Percentiles rank a stretch among this genome's conserved stretches.
phyloP scores from a whole-genome alignment of 1,140 invertebrate genomes.

The Rhopalosiphum maidis region DNA sequence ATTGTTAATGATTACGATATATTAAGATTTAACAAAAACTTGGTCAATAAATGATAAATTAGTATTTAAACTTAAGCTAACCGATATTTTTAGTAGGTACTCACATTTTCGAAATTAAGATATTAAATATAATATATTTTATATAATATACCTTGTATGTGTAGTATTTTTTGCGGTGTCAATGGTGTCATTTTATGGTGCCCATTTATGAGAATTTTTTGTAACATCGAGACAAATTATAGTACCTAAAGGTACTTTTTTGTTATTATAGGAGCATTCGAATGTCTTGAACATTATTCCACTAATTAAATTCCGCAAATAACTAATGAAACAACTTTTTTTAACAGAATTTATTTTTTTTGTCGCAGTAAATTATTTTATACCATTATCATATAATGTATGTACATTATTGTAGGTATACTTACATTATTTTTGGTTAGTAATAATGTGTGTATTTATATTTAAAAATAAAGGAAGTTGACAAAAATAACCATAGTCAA shows the following conservation, averaged over 20 bases:
- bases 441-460: background rate
- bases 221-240: background rate
- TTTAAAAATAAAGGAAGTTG: background rate
- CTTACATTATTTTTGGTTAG: background rate
- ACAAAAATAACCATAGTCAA: background rate
- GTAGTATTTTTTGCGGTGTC: background rate
- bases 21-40: too few relatives aligned
- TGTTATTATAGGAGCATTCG: background rate
- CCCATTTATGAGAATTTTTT: background rate
- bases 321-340: conserved; percentile 9
- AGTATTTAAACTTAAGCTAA: background rate
- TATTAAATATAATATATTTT: background rate
- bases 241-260: background rate
- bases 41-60: background rate
- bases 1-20: too few relatives aligned
- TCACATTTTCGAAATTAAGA: background rate
- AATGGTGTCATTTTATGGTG: too few relatives aligned
- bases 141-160: background rate
- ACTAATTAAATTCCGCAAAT: background rate
- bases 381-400: background rate
- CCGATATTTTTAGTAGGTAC: background rate
- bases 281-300: background rate
- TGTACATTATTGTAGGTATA: background rate
- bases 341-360: background rate
- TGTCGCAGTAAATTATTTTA: background rate